Evolutionary conservation across 2,888 invertebrate genomes (phyloP), one percentile per base, ranked within the genome.

Genomic region (Nomada ferruginata): DNA sequence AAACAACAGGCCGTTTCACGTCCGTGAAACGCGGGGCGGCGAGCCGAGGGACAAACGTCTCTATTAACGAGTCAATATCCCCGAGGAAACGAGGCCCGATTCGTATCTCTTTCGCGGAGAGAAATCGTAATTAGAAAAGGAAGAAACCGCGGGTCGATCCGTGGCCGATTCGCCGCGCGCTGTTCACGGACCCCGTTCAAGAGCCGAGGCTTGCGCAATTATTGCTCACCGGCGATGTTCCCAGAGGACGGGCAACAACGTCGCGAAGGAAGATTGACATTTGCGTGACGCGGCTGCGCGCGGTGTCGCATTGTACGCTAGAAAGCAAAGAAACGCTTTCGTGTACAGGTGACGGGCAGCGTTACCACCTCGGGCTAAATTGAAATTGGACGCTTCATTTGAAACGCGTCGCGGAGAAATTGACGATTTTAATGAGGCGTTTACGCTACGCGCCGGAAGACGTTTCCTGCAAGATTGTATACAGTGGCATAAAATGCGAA

Each of bases 321-420:
- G 68, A 81, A 79, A 80, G 80, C 78, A 74, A 78, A 66, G 86
- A 84, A 86, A 83, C 73, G 70, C 81, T 86, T 78, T 81, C 63
- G 36, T 7, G 36, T 36, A 7, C 36, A 36, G 36, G 36, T 26
- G 69, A 73, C 69, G 42, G 36, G 66, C 53, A 10, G 3, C 50
- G 2, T 13, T 20, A 15, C 11, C 20, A 11, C 36, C 57, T 11
- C 64, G 11, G n/a, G 52, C n/a, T 20, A 36, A 57, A 66, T 63
- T 20, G 29, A 26, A 52, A 44, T 71, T 44, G 20, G n/a, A 42
- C 20, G n/a, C n/a, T 50, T 10, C 11, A 18, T 42, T 47, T 11
- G 47, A 65, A 5, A 10, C 2, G 47, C 13, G 44, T 13, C 9
- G 15, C 42, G 57, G 23, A 36, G 50, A 44, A 60, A 26, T 50